phyloP scores from a whole-genome alignment of 2,888 invertebrate species.

The Scaeva pyrastri region DNA sequence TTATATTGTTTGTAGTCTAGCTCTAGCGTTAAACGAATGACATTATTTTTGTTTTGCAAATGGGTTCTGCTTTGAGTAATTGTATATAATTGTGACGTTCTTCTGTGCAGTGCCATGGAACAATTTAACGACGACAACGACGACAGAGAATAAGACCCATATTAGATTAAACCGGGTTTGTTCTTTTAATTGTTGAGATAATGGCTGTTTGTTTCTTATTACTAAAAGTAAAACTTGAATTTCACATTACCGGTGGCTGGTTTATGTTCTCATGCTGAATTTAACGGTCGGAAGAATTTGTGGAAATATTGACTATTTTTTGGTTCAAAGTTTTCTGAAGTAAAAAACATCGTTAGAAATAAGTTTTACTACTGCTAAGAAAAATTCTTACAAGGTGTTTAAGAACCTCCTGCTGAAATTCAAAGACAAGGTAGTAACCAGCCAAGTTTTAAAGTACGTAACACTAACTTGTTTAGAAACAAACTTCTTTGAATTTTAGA shows the following conservation, averaged over 20 bases:
- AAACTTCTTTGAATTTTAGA: too few species aligned
- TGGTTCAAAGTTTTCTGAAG: too few species aligned
- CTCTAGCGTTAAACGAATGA: conserved; percentile 11
- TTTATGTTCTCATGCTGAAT: not conserved
- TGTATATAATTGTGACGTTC: not conserved
- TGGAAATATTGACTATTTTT: too few species aligned
- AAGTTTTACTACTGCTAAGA: too few species aligned
- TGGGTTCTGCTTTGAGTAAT: conserved; percentile 12
- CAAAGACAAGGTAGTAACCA: too few species aligned
- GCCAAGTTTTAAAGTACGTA: too few species aligned
- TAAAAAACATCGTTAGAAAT: too few species aligned
- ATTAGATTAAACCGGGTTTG: conserved; percentile 1
- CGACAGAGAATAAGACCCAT: not conserved
- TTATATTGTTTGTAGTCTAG: too few species aligned
- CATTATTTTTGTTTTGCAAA: conserved; percentile 20
- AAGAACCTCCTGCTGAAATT: too few species aligned
- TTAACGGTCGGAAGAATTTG: not conserved
- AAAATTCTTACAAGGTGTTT: too few species aligned
- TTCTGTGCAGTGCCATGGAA: conserved; percentile 7
- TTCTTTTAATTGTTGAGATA: not conserved
- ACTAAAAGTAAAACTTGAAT: too few species aligned
- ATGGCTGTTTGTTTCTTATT: not conserved
- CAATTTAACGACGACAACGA: conserved; percentile 1
- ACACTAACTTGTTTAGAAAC: too few species aligned
- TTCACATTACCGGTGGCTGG: not conserved